phyloP scores from a whole-genome alignment of 2,113 vertebrate genomes.

The Lophotis ruficrista region DNA sequence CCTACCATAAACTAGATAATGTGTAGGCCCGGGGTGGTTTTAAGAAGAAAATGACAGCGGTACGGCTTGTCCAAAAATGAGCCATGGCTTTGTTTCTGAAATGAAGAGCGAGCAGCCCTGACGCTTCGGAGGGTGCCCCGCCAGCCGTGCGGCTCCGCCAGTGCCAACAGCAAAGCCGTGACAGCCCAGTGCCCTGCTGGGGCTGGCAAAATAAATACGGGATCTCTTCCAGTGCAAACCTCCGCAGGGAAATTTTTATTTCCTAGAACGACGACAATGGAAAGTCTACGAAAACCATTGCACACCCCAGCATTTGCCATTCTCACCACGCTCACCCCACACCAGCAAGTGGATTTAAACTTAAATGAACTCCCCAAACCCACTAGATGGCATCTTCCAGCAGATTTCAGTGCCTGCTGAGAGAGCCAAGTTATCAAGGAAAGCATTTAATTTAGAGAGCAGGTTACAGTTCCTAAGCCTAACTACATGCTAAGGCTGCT shows the following conservation, averaged over 20 bases:
- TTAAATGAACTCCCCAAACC: conserved; percentile 54
- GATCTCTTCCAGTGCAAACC: background rate
- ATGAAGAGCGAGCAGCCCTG: background rate
- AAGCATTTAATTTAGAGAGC: conserved; percentile 40
- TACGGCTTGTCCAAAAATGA: background rate
- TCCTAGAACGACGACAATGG: background rate
- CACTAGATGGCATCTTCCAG: conserved; percentile 75
- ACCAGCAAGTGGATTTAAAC: background rate
- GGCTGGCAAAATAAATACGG: background rate
- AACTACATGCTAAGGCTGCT: background rate
- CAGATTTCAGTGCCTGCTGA: conserved; percentile 44
- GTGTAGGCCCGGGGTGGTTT: rapidly evolving
- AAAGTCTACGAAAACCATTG: background rate
- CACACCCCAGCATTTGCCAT: background rate
- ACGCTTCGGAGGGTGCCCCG: background rate
- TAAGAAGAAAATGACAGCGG: background rate
- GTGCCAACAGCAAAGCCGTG: background rate
- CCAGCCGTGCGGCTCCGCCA: background rate
- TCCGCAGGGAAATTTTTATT: background rate
- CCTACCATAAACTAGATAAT: background rate
- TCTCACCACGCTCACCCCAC: background rate
- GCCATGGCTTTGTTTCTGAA: background rate
- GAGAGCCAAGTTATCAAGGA: background rate
- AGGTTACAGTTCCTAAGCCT: background rate
- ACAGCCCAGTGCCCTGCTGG: background rate